Percentiles rank a stretch among this genome's conserved stretches.
Conservation (phyloP, 2,797 vertebrate species). For the Halcyon smyrnensis region DNA sequence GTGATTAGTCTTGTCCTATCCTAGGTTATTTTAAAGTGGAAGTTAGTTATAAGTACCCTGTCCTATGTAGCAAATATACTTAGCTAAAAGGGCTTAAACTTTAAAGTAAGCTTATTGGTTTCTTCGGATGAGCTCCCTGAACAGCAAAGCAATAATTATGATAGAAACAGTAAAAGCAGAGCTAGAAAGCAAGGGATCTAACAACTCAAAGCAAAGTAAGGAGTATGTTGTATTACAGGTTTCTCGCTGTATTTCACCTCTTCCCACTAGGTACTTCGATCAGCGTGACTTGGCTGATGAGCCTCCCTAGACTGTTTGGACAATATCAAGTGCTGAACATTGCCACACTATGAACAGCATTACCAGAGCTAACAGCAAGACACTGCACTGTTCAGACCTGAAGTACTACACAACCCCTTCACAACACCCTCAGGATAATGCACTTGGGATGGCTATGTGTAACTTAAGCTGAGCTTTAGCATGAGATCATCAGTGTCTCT, state of each 20-base stretch:
- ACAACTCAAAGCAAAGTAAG: neutral
- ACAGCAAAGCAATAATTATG: neutral
- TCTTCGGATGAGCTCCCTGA: neutral
- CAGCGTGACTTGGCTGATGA: slow-evolving; percentile 87
- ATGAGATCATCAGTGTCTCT: neutral
- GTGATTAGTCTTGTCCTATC: neutral
- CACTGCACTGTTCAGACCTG: neutral
- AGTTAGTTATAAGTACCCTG: neutral
- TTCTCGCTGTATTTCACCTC: neutral
- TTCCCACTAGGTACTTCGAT: slow-evolving; percentile 83
- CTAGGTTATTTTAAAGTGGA: neutral
- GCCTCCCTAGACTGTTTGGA: slow-evolving; percentile 67
- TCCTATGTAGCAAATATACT: neutral
- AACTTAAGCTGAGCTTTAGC: neutral
- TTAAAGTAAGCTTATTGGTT: neutral
- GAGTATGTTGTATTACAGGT: neutral
- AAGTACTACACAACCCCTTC: neutral
- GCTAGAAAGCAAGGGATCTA: neutral
- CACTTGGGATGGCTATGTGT: neutral
- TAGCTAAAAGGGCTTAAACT: neutral
- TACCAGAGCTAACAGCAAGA: neutral
- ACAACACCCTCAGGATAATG: neutral
- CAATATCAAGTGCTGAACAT: neutral
- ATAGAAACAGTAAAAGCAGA: neutral
- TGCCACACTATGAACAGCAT: neutral